A percentile compares a stretch with the other conserved stretches of the same genome.
phyloP scores from a whole-genome alignment of 2,888 invertebrate species.

The Orthonevra nobilis region DNA sequence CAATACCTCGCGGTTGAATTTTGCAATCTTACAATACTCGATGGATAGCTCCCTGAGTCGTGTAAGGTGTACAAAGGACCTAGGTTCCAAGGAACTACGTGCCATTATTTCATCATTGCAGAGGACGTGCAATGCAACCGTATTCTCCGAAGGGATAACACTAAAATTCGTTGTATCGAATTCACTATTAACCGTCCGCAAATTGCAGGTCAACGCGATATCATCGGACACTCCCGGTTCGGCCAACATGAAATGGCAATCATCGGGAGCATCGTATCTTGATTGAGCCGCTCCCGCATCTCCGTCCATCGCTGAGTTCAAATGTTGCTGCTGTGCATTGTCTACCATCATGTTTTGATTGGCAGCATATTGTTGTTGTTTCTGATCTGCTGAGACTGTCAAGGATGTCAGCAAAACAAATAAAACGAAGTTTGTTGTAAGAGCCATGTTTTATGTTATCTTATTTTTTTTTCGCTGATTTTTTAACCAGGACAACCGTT shows the following conservation, averaged over 20 bases:
- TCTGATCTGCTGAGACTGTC: conserved; percentile 62
- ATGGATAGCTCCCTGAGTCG: conserved; percentile 90
- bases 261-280: conserved; percentile 90
- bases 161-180: conserved; percentile 94
- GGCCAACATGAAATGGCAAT: conserved; percentile 82
- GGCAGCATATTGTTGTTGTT: conserved; percentile 66
- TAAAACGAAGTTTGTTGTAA: conserved; percentile 48
- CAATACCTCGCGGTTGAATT: conserved; percentile 90
- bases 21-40: conserved; percentile 92
- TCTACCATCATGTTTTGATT: conserved; percentile 67
- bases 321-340: conserved; percentile 59
- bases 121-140: conserved; percentile 89
- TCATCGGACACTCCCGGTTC: conserved; percentile 82
- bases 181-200: conserved; percentile 92
- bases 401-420: conserved; percentile 55
- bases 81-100: conserved; percentile 88
- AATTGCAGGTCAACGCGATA: conserved; percentile 88
- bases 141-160: conserved; percentile 91
- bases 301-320: conserved; percentile 50
- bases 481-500: conserved; percentile 54
- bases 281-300: conserved; percentile 64
- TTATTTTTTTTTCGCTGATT: conserved; percentile 43
- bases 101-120: conserved; percentile 90
- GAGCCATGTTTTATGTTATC: conserved; percentile 40
- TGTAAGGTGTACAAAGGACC: conserved; percentile 89